Evolutionary conservation across 1,140 invertebrate genomes (phyloP).

Genomic region (Apis dorsata): DNA sequence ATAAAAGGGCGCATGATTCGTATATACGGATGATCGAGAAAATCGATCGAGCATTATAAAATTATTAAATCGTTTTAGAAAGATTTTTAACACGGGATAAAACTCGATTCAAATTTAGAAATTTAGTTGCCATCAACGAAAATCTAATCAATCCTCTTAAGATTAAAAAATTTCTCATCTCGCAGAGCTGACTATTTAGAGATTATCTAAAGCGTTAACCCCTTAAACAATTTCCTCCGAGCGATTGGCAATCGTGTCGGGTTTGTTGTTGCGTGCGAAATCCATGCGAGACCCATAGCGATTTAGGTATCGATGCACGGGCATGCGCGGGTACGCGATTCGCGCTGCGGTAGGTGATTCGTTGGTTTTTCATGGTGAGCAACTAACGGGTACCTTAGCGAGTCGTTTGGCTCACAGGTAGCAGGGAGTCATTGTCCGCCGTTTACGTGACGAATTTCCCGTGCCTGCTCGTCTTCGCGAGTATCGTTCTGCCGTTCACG

Average conservation of each 20-base stretch:
- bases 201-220: too few species aligned
- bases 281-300: not conserved
- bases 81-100: too few species aligned
- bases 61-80: too few species aligned
- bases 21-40: too few species aligned
- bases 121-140: too few species aligned
- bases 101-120: too few species aligned
- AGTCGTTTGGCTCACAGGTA: constrained; percentile 52
- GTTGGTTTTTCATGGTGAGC: constrained; percentile 11
- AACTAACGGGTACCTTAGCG: constrained; percentile 49
- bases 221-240: too few species aligned
- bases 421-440: constrained; percentile 66
- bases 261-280: not conserved
- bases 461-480: constrained; percentile 63
- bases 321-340: not conserved
- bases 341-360: constrained; percentile 23
- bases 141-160: too few species aligned
- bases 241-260: not conserved
- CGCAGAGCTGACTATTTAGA: too few species aligned
- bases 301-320: not conserved
- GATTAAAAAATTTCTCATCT: too few species aligned
- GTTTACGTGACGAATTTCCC: constrained; percentile 74
- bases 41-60: too few species aligned
- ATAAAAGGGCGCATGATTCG: too few species aligned
- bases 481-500: constrained; percentile 59